Conservation (phyloP, 2,113 vertebrate species). For the Lepidothrix coronata region DNA sequence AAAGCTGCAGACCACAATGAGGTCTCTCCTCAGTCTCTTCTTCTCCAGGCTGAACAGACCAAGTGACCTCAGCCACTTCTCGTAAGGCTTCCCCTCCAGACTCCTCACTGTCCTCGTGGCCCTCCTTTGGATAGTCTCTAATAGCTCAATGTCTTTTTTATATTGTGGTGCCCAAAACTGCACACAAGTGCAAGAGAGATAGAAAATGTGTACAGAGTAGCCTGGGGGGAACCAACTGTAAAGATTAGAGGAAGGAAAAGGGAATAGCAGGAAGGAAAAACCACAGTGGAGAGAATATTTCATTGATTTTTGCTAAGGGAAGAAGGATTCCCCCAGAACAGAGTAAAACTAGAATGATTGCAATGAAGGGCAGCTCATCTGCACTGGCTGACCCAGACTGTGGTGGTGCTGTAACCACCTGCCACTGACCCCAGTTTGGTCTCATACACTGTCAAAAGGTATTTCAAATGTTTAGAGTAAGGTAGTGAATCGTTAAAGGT, state of each 20-base stretch:
- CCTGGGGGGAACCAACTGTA: neutral
- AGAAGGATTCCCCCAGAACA: neutral
- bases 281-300: neutral
- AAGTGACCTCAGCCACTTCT: neutral
- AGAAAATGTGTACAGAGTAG: neutral
- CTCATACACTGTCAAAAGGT: neutral
- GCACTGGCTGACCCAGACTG: neutral
- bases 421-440: neutral
- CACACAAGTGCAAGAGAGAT: accelerated
- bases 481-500: neutral
- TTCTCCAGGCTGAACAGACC: neutral
- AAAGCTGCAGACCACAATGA: neutral
- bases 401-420: neutral
- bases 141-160: neutral
- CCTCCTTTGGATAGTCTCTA: neutral
- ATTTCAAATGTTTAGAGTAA: neutral
- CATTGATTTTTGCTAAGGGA: neutral
- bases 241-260: neutral
- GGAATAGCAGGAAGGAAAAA: neutral
- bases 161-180: neutral
- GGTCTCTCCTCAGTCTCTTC: neutral
- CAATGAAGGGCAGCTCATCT: neutral
- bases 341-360: neutral
- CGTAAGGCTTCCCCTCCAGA: neutral
- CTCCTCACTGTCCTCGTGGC: neutral